phyloP scores from a whole-genome alignment of 2,113 vertebrate species.

The Psammodynastes pulverulentus region DNA sequence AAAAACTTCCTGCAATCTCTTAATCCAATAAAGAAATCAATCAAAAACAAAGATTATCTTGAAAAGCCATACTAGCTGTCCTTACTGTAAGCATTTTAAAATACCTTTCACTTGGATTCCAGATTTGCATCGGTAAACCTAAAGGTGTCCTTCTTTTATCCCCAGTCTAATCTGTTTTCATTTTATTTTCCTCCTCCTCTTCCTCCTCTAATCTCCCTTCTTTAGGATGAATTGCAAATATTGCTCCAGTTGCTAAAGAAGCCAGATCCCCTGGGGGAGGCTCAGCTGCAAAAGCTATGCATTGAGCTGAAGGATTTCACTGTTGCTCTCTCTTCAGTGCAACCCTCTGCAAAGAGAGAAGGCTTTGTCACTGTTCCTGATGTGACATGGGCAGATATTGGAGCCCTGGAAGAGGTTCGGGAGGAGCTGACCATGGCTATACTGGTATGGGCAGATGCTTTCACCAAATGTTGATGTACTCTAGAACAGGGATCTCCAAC shows the following conservation, averaged over 20 bases:
- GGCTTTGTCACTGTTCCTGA: slow-evolving; percentile 95
- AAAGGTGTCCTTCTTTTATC: too few relatives aligned
- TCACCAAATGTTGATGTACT: background rate
- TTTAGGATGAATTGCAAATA: slow-evolving; percentile 77
- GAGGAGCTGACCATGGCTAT: slow-evolving; percentile 97
- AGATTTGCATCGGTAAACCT: background rate
- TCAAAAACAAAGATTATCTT: background rate
- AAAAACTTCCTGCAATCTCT: background rate
- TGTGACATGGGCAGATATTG: slow-evolving; percentile 92
- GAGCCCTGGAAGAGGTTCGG: slow-evolving; percentile 87
- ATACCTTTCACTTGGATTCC: background rate
- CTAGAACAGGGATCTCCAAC: too few relatives aligned
- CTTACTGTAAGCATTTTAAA: background rate
- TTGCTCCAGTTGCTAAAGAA: slow-evolving; percentile 79
- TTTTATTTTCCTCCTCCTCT: background rate
- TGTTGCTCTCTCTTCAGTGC: slow-evolving; percentile 79
- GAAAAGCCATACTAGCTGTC: background rate
- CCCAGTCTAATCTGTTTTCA: background rate
- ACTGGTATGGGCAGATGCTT: slow-evolving; percentile 74
- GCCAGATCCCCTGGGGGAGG: slow-evolving; percentile 73
- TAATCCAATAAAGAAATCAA: background rate
- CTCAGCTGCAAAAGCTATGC: slow-evolving; percentile 80
- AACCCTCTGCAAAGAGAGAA: slow-evolving; percentile 96
- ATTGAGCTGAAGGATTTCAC: slow-evolving; percentile 89
- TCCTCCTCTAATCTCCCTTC: background rate